Conservation (phyloP, 2,113 vertebrate genomes). For the Aldabrachelys gigantea region DNA sequence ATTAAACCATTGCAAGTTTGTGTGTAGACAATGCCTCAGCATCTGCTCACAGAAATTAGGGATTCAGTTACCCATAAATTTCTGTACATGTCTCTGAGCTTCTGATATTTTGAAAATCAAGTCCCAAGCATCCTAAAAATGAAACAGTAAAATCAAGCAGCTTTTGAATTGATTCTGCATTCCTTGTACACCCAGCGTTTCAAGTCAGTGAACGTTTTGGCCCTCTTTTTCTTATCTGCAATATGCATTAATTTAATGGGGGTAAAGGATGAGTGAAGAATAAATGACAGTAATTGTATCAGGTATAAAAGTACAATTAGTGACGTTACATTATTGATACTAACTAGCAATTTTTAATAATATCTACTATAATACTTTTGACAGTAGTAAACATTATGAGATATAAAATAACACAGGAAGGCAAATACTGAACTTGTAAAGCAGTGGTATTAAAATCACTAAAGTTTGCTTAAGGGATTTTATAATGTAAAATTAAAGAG, state of each 20-base stretch:
- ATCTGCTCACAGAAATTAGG: background rate
- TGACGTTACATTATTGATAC: conserved; percentile 43
- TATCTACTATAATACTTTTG: conserved; percentile 6
- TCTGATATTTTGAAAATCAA: background rate
- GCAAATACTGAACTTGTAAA: conserved; percentile 10
- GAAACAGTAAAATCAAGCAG: background rate
- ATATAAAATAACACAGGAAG: background rate
- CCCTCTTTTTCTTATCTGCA: background rate
- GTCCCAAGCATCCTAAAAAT: background rate
- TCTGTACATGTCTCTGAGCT: background rate
- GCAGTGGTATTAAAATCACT: background rate
- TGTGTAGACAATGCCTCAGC: background rate
- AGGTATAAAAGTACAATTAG: conserved; percentile 43
- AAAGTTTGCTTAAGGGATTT: conserved; percentile 46
- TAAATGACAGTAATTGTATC: background rate
- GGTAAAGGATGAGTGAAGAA: background rate
- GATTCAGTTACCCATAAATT: background rate
- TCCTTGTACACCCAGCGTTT: background rate
- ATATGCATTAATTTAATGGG: background rate
- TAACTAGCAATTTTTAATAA: conserved; percentile 20
- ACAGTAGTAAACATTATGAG: background rate
- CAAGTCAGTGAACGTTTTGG: background rate
- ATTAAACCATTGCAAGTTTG: background rate
- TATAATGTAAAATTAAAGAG: background rate
- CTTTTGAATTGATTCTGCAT: background rate